Evolutionary conservation across 2,797 vertebrate genomes (phyloP).

Genomic region (Spinus pinus): DNA sequence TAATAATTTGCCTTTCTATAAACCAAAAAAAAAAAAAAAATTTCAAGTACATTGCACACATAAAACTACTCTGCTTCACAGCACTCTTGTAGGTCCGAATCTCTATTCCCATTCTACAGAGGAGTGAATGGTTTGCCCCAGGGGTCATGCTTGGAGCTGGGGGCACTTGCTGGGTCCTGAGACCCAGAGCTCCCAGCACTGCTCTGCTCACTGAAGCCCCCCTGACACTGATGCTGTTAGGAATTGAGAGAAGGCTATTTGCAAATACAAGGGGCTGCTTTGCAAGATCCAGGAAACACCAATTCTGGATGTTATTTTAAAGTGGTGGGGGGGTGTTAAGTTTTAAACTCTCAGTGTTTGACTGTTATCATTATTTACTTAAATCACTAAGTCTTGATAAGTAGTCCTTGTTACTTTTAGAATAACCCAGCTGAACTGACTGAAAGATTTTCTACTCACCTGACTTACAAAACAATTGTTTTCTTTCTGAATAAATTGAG

Average conservation of each 20-base stretch:
- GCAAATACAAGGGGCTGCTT: neutral
- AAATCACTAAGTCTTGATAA: neutral
- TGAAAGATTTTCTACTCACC: constrained; percentile 48
- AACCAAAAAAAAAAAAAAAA: fast-evolving
- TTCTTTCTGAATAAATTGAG: constrained; percentile 51
- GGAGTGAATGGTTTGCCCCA: neutral
- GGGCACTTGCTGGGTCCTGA: fast-evolving
- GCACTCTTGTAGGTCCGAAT: neutral
- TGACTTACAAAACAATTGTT: constrained; percentile 16
- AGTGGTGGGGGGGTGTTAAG: neutral
- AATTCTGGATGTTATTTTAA: constrained; percentile 11
- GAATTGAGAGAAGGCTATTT: neutral
- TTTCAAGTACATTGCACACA: neutral
- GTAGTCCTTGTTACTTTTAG: neutral
- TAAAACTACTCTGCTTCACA: neutral
- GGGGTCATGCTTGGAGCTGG: neutral
- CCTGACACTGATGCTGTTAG: neutral
- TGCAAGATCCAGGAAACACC: constrained; percentile 3
- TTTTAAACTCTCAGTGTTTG: neutral
- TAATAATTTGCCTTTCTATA: neutral
- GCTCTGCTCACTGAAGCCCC: neutral
- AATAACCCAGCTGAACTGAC: constrained; percentile 5
- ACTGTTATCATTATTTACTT: neutral
- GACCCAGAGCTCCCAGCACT: neutral
- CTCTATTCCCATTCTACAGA: neutral